These are phyloP conservation scores for Gasteruption jaculator DNA, from an alignment of 2,888 invertebrate species.

Conservation along the genomic window DNA sequence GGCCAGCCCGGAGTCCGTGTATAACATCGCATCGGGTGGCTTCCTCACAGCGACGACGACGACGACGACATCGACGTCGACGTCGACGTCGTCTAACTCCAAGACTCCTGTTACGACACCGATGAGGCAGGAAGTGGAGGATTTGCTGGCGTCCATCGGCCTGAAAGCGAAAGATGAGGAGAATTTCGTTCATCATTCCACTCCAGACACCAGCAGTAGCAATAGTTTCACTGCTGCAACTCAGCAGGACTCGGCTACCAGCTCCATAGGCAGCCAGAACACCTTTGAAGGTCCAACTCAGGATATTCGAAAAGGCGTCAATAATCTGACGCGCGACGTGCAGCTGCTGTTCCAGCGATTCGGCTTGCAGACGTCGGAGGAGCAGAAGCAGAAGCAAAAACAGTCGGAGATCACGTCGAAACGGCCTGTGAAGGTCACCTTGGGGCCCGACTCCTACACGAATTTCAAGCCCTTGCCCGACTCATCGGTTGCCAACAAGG, in stretches of 20 bases:
- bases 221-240: constrained; percentile 21
- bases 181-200: constrained; percentile 18
- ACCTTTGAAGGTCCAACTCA: constrained; percentile 30
- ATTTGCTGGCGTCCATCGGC: constrained; percentile 51
- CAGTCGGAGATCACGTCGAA: constrained; percentile 24
- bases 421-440: constrained; percentile 25
- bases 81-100: not conserved
- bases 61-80: constrained; percentile 11
- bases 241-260: constrained; percentile 20
- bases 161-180: constrained; percentile 29
- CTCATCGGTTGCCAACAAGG: constrained; percentile 40
- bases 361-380: constrained; percentile 37
- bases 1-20: constrained; percentile 25
- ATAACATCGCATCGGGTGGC: constrained; percentile 22
- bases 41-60: constrained; percentile 21
- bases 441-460: constrained; percentile 44
- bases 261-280: constrained; percentile 32
- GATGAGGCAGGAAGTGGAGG: constrained; percentile 47
- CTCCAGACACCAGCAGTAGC: constrained; percentile 23
- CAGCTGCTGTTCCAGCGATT: constrained; percentile 43
- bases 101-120: constrained; percentile 24
- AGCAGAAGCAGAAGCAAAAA: constrained; percentile 15
- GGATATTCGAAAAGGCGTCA: constrained; percentile 37
- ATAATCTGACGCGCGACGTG: constrained; percentile 43
- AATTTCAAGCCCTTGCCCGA: constrained; percentile 51